Evolutionary conservation across 2,888 invertebrate genomes (phyloP), one percentile per base, ranked within the genome.

Genomic region (Parapristionchus giblindavisi): DNA sequence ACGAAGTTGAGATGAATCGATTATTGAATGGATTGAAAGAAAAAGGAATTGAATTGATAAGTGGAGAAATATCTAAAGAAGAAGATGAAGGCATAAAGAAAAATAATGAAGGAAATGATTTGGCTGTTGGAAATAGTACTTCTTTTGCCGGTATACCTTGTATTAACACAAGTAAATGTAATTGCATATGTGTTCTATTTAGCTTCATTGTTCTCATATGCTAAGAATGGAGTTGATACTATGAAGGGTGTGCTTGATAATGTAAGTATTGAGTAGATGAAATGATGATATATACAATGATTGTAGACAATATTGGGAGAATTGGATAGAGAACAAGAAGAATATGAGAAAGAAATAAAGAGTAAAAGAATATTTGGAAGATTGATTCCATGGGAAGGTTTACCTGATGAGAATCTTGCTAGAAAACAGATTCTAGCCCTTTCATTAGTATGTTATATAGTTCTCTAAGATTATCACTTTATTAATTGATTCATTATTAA

Each of bases 311-410:
- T 99, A 89, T 91, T 99, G 87, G 95, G 95, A 72, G 97, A 98
- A 88, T 94, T 99, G 90, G 95, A 95, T 90, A 94, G 94, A 88
- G 97, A 98, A 89, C 96, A 98, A 89, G 95, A 96, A 85, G 94
- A 95, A 66, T 98, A 98, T 90, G 92, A 95, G 86, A 94, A 94
- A 89, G 93, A 93, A 75, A 94, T 96, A 90, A 75, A 92, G 91
- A 80, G 71, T 5, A 75, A 79, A 34, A 73, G 65, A 75, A 71
- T 74, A 63, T 78, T 77, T 43, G 56, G 88, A 3, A 89, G 89
- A 3, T 88, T 93, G 6, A 93, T 94, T 43, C 97, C 98, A 14
- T 99, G 99, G 98, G 91, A 94, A 76, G 98, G 97, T 4, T 94
- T 95, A 79, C 93, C 94, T 82, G 96, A 98, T 89, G 97, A 98